Conservation (phyloP, 2,113 vertebrate genomes). For the Sander vitreus region DNA sequence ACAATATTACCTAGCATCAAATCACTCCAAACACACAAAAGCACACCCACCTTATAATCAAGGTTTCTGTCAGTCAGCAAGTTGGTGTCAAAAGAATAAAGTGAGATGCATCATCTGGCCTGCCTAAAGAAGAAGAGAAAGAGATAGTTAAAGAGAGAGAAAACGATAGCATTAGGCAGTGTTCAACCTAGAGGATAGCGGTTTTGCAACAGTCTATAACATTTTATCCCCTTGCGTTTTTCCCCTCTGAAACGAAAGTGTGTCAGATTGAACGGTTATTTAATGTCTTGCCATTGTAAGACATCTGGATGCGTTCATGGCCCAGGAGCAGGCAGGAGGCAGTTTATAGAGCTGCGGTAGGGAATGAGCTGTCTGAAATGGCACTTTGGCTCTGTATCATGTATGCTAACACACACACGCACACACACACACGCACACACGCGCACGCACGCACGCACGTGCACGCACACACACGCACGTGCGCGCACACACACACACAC, state of each 20-base stretch:
- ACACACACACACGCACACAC: conserved; percentile 16
- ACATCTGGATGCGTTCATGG: conserved; percentile 82
- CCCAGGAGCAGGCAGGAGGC: conserved; percentile 80
- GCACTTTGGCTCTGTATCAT: conserved; percentile 62
- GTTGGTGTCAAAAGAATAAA: conserved; percentile 58
- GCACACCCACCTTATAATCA: conserved; percentile 40
- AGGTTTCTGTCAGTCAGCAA: conserved; percentile 59
- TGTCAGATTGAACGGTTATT: conserved; percentile 83
- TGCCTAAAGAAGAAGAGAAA: conserved; percentile 48
- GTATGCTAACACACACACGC: conserved; percentile 35
- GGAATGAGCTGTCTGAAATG: conserved; percentile 66
- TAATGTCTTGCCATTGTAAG: conserved; percentile 82
- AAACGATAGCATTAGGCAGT: conserved; percentile 37
- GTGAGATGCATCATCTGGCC: conserved; percentile 53
- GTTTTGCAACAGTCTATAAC: conserved; percentile 77
- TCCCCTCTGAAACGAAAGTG: conserved; percentile 73
- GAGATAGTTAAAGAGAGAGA: conserved; percentile 53
- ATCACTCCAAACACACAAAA: conserved; percentile 28
- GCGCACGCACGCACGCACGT: not conserved
- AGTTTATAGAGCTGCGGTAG: conserved; percentile 75
- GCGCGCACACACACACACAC: conserved; percentile 10
- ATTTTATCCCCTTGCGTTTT: conserved; percentile 79
- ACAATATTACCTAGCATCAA: conserved; percentile 23
- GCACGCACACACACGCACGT: conserved; percentile 3
- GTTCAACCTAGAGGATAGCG: conserved; percentile 70